Conservation (phyloP, 2,113 vertebrate genomes). For the Promerops cafer region DNA sequence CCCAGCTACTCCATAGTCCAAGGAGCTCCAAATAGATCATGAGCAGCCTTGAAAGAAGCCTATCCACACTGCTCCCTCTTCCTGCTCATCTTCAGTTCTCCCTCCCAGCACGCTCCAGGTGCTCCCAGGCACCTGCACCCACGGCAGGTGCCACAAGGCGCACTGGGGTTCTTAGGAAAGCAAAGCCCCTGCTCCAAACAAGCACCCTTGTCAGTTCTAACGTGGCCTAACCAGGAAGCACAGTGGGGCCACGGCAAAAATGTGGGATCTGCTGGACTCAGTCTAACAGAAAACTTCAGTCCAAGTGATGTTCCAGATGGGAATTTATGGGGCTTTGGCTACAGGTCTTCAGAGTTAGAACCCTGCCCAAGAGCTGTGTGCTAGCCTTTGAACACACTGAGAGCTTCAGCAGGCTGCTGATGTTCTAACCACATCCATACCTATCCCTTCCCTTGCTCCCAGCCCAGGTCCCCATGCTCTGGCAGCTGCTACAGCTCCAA, state of each 20-base stretch:
- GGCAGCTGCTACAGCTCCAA: neutral
- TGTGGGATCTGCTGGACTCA: neutral
- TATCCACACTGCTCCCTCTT: neutral
- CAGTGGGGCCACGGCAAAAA: neutral
- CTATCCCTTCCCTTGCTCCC: neutral
- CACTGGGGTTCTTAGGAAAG: neutral
- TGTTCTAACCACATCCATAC: neutral
- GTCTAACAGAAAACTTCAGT: neutral
- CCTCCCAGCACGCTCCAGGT: fast-evolving
- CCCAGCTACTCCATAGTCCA: neutral
- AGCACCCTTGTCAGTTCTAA: neutral
- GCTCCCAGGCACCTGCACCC: neutral
- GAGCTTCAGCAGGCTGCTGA: neutral
- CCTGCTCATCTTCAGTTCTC: neutral
- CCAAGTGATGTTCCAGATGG: neutral
- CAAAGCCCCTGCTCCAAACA: neutral
- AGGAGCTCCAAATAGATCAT: neutral
- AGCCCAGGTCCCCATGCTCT: neutral
- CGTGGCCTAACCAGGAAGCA: neutral
- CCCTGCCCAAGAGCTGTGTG: neutral
- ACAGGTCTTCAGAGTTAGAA: neutral
- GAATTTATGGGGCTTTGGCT: neutral
- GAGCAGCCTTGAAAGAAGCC: neutral
- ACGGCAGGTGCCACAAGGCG: neutral
- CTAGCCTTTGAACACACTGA: neutral